Evolutionary conservation across 2,888 invertebrate genomes (phyloP).

Genomic region (Drosophila paranaensis): DNA sequence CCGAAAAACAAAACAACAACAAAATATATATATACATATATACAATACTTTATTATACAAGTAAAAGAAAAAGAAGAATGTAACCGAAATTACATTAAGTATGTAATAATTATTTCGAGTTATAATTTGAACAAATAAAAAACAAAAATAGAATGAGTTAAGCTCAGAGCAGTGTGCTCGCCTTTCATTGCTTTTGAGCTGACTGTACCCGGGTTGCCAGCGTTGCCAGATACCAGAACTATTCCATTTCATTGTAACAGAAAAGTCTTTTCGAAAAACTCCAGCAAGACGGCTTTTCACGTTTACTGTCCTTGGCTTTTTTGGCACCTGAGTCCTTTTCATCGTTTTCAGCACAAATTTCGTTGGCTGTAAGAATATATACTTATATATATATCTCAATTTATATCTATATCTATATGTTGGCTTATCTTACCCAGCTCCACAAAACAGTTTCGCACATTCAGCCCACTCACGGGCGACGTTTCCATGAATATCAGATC

Average conservation of each 20-base stretch:
- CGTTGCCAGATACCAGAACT: not conserved
- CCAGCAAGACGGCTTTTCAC: too few relatives aligned
- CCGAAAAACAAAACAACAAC: slow-evolving; percentile 10
- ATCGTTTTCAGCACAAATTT: not conserved
- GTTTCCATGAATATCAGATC: slow-evolving; percentile 43
- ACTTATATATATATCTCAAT: not conserved
- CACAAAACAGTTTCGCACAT: slow-evolving; percentile 29
- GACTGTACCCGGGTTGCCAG: not conserved
- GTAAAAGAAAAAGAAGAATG: slow-evolving; percentile 20
- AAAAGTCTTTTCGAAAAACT: not conserved
- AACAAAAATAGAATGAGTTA: slow-evolving; percentile 69
- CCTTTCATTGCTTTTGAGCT: not conserved
- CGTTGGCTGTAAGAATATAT: slow-evolving; percentile 20
- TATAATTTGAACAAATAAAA: slow-evolving; percentile 69
- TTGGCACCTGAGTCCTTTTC: rapidly evolving
- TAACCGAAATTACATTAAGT: slow-evolving; percentile 52
- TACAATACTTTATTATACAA: slow-evolving; percentile 65
- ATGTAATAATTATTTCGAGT: slow-evolving; percentile 53
- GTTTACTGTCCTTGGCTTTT: not conserved
- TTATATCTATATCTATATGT: not conserved
- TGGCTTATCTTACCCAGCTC: slow-evolving; percentile 31
- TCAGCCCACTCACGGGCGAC: slow-evolving; percentile 1
- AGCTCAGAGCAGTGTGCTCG: slow-evolving; percentile 23
- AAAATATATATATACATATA: slow-evolving; percentile 47
- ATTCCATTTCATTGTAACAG: not conserved